Evolutionary conservation across 1,140 invertebrate genomes (phyloP), one percentile per base, ranked within the genome.

Genomic region (Pantala flavescens): DNA sequence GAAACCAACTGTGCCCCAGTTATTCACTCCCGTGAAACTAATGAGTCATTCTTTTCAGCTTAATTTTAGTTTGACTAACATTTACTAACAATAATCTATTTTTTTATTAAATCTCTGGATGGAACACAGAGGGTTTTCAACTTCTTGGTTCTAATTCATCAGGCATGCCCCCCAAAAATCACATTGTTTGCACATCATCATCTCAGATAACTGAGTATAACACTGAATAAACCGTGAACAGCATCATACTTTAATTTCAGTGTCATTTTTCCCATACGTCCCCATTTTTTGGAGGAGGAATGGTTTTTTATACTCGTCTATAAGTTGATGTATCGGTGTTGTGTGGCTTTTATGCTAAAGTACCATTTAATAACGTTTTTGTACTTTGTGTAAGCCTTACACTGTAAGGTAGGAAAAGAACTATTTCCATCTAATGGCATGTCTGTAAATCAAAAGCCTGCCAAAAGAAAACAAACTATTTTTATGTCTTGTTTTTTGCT

Each of bases 401-500:
- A 63, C 49, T 63, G n/a, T 63, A 63, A 63, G 49, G 14, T 63
- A 63, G 49, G 49, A 21, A 63, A 63, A 63, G 28, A 63, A 63
- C 49, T 63, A 3, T 63, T 63, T 7, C 14, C 49, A 16, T 16
- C 49, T 63, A 63, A 63, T 63, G 49, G n/a, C 49, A 63, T 63
- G 49, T 63, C 49, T 63, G 49, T 63, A 7, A 63, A 63, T 63
- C 16, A 63, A 63, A 63, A 63, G 49, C 49, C 49, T 63, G 14
- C 49, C 16, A 21, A 63, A 63, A 63, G 49, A 63, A 63, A 63
- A 63, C 49, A 63, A 63, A 63, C 49, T 63, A 63, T 63, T 63
- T 63, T 63, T 63, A 63, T 63, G 49, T 63, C 49, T 63, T 63
- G 49, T 63, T 63, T 63, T 63, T 63, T 63, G 49, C 49, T 63